These are phyloP conservation scores for Neodontobutis hainanensis DNA, from an alignment of 2,113 vertebrate genomes.

Conservation along the genomic window DNA sequence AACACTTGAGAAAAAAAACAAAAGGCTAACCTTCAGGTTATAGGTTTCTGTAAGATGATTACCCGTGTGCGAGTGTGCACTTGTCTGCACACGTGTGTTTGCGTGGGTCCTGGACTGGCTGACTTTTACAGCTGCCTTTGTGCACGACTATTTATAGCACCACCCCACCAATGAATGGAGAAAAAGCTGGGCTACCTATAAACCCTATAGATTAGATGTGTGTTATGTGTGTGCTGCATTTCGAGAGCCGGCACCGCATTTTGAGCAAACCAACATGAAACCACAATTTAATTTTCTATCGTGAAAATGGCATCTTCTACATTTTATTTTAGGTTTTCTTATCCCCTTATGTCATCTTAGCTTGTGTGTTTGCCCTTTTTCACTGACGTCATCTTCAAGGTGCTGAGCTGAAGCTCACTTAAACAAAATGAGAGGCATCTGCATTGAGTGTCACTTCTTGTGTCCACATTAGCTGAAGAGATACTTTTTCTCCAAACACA, in stretches of 20 bases:
- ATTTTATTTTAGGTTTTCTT: not conserved
- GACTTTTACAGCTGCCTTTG: constrained; percentile 76
- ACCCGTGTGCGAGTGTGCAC: constrained; percentile 38
- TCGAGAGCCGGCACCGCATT: constrained; percentile 6
- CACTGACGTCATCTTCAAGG: constrained; percentile 46
- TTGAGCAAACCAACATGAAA: constrained; percentile 20
- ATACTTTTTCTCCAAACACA: not conserved
- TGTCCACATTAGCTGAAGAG: constrained; percentile 18
- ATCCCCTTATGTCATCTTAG: constrained; percentile 8
- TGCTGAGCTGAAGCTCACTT: constrained; percentile 10
- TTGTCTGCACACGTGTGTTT: constrained; percentile 7
- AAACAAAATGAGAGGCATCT: constrained; percentile 5
- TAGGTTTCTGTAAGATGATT: constrained; percentile 50
- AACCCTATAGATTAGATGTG: constrained; percentile 57
- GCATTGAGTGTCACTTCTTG: constrained; percentile 14
- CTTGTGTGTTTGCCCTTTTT: constrained; percentile 26
- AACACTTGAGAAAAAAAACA: not conserved
- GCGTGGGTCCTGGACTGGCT: constrained; percentile 43
- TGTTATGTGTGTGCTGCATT: constrained; percentile 17
- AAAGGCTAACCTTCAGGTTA: constrained; percentile 29
- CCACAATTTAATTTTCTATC: not conserved
- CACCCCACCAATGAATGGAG: constrained; percentile 61
- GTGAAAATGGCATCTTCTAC: not conserved
- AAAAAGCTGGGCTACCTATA: constrained; percentile 56
- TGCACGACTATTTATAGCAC: constrained; percentile 74